phyloP scores from a whole-genome alignment of 2,888 invertebrate species.

The Sialis fuliginosa region DNA sequence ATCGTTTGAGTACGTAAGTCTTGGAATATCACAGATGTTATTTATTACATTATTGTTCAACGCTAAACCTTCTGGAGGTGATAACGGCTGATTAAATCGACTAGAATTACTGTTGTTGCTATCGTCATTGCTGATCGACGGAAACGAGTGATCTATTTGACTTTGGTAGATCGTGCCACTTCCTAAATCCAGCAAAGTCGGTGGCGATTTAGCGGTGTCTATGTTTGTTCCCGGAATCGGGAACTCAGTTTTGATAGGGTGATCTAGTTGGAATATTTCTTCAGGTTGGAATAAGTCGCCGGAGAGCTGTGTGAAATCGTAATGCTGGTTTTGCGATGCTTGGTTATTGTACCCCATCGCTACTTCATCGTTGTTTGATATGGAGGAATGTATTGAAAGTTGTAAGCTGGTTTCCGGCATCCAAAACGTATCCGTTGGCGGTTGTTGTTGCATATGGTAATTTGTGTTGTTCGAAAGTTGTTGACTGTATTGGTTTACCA shows the following conservation, averaged over 20 bases:
- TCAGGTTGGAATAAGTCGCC: conserved; percentile 58
- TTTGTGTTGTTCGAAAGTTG: conserved; percentile 14
- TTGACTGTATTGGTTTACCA: conserved; percentile 17
- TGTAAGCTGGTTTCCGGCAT: conserved; percentile 15
- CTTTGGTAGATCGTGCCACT: conserved; percentile 45
- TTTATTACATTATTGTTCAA: conserved; percentile 17
- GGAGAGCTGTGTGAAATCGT: conserved; percentile 40
- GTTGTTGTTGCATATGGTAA: conserved; percentile 12
- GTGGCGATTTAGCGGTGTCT: conserved; percentile 37
- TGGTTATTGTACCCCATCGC: conserved; percentile 21
- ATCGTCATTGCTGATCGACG: conserved; percentile 33
- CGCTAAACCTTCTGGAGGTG: conserved; percentile 36
- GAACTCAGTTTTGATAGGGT: conserved; percentile 48
- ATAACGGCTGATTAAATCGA: conserved; percentile 21
- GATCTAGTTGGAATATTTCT: conserved; percentile 60
- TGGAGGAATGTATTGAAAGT: conserved; percentile 18
- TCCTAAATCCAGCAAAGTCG: conserved; percentile 52
- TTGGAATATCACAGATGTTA: not conserved
- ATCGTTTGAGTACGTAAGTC: not conserved
- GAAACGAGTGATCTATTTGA: conserved; percentile 14
- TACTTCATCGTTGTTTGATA: conserved; percentile 13
- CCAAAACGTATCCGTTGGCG: conserved; percentile 14
- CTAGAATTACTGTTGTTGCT: conserved; percentile 25
- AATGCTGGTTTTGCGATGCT: conserved; percentile 24
- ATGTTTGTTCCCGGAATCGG: conserved; percentile 25